phyloP scores from a whole-genome alignment of 2,113 vertebrate species.

The Psilopsiagon aurifrons region DNA sequence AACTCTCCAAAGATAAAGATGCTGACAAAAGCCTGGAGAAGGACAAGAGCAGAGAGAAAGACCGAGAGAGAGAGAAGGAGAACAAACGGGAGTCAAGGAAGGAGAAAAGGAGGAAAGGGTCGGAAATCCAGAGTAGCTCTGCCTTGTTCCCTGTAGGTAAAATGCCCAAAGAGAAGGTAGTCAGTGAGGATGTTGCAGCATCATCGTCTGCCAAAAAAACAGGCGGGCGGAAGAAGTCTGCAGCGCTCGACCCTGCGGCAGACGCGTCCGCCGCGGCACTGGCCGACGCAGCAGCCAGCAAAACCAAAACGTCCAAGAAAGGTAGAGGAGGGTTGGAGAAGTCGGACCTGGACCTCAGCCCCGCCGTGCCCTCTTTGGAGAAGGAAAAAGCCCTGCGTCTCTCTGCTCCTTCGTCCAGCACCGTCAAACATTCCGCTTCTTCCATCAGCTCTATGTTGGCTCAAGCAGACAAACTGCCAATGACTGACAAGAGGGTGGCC shows the following conservation, averaged over 20 bases:
- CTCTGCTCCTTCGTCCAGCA: conserved; percentile 71
- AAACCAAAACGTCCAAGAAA: conserved; percentile 90
- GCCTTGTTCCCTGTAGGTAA: conserved; percentile 75
- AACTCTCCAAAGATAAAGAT: conserved; percentile 79
- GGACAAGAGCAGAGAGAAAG: conserved; percentile 87
- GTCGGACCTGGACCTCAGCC: conserved; percentile 77
- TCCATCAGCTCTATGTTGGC: conserved; percentile 90
- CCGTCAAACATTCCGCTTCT: conserved; percentile 83
- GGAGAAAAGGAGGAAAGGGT: conserved; percentile 85
- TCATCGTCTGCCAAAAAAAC: conserved; percentile 77
- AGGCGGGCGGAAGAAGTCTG: conserved; percentile 83
- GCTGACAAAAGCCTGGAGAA: conserved; percentile 82
- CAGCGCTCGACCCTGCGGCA: conserved; percentile 70
- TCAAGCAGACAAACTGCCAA: conserved; percentile 91
- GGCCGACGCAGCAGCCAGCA: conserved; percentile 76
- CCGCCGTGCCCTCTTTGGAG: conserved; percentile 70
- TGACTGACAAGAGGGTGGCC: conserved; percentile 91
- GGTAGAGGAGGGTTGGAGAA: conserved; percentile 81
- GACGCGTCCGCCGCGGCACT: conserved; percentile 74
- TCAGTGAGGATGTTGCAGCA: conserved; percentile 66
- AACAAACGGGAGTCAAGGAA: conserved; percentile 90
- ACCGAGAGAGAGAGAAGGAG: conserved; percentile 88
- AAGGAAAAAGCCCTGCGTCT: conserved; percentile 82
- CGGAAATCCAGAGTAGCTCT: conserved; percentile 73
- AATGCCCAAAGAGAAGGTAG: conserved; percentile 75